These are phyloP conservation scores for Heterotilapia buettikoferi DNA, from an alignment of 2,113 vertebrate species.

Conservation along the genomic window DNA sequence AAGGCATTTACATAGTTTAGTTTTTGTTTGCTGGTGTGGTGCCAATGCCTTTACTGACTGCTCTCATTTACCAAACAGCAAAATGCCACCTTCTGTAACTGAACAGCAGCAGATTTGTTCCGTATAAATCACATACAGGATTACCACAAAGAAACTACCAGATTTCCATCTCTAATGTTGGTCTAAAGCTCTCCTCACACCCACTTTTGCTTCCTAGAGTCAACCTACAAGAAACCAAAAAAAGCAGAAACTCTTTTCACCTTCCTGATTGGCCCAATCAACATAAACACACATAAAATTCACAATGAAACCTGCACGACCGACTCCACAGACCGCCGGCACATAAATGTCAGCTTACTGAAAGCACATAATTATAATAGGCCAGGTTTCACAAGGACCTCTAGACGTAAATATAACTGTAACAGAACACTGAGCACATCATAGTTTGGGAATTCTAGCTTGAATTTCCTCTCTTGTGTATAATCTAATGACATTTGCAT, in stretches of 20 bases:
- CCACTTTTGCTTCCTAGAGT: background rate
- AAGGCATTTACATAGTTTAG: background rate
- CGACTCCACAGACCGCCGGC: background rate
- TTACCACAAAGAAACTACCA: background rate
- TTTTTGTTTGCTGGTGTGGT: background rate
- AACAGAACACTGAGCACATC: background rate
- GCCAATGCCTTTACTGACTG: background rate
- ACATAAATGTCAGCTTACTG: background rate
- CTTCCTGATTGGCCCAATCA: background rate
- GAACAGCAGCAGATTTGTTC: background rate
- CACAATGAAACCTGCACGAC: background rate
- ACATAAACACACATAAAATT: background rate
- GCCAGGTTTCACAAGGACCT: background rate
- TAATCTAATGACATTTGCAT: background rate
- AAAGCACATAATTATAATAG: background rate
- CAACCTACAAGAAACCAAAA: background rate
- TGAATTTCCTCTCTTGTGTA: background rate
- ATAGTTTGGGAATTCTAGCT: background rate
- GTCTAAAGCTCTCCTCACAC: background rate
- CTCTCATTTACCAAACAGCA: background rate
- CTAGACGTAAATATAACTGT: background rate
- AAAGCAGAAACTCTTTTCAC: background rate
- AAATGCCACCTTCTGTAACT: background rate
- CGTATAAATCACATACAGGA: background rate
- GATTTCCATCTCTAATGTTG: background rate